These are phyloP conservation scores for Chaetops frenatus DNA, from an alignment of 2,113 vertebrate genomes.

Conservation along the genomic window DNA sequence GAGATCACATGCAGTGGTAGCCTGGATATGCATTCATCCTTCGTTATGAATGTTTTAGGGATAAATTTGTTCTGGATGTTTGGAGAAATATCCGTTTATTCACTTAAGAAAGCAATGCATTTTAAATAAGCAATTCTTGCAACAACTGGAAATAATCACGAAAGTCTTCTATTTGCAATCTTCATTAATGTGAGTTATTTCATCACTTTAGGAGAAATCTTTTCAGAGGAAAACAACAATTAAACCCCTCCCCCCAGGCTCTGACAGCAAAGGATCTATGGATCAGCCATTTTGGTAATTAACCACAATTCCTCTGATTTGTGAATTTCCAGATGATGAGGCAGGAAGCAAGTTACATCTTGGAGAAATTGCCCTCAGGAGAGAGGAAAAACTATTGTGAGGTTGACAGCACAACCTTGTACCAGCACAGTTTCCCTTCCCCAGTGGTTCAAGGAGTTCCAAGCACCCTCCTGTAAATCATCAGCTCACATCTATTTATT, in stretches of 20 bases:
- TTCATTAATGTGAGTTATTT: conserved; percentile 68
- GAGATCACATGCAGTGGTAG: conserved; percentile 50
- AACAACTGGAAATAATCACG: conserved; percentile 52
- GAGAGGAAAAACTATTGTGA: conserved; percentile 61
- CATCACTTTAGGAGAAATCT: conserved; percentile 39
- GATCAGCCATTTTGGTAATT: conserved; percentile 68
- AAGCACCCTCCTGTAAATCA: conserved; percentile 75
- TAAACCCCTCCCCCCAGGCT: conserved; percentile 2
- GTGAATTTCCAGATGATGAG: conserved; percentile 69
- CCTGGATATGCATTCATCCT: conserved; percentile 24
- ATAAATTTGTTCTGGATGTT: conserved; percentile 22
- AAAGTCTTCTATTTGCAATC: conserved; percentile 31
- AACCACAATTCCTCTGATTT: conserved; percentile 65
- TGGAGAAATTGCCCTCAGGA: conserved; percentile 65
- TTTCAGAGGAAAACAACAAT: conserved; percentile 60
- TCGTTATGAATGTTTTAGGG: neutral
- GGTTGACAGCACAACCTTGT: conserved; percentile 66
- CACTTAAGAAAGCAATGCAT: conserved; percentile 13
- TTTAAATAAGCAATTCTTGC: conserved; percentile 51
- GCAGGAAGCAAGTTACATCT: conserved; percentile 61
- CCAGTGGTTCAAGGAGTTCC: conserved; percentile 70
- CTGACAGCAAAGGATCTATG: conserved; percentile 57
- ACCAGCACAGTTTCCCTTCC: conserved; percentile 47
- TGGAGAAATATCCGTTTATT: conserved; percentile 6
- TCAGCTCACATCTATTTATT: conserved; percentile 76